Conservation (phyloP, 2,888 invertebrate species). For the Sarcophaga variegata region DNA sequence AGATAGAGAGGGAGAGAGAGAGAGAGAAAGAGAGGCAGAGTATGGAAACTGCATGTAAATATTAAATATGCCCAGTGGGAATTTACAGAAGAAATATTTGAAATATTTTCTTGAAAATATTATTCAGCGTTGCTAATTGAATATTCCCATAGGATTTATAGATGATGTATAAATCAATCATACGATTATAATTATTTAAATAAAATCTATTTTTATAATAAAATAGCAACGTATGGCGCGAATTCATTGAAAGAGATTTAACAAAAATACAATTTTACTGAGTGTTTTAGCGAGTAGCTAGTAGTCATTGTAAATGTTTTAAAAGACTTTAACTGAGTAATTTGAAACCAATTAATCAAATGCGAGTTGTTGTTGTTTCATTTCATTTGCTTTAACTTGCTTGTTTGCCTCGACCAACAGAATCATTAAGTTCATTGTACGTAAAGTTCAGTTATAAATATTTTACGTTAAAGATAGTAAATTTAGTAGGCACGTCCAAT, state of each 20-base stretch:
- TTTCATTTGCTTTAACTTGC: conserved; percentile 22
- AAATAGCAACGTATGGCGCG: conserved; percentile 43
- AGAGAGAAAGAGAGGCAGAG: too few species aligned
- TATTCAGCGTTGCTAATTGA: not conserved
- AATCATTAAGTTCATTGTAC: conserved; percentile 17
- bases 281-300: not conserved
- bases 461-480: conserved; percentile 19
- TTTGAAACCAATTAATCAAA: conserved; percentile 78
- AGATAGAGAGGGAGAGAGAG: not conserved
- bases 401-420: conserved; percentile 23
- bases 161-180: conserved; percentile 59
- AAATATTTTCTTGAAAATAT: not conserved
- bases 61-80: conserved; percentile 58
- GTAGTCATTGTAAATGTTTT: conserved; percentile 30
- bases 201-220: conserved; percentile 40
- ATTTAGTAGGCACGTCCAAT: conserved; percentile 36
- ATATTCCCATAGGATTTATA: conserved; percentile 34
- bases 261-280: conserved; percentile 12
- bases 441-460: not conserved
- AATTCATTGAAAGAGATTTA: conserved; percentile 25
- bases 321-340: conserved; percentile 69
- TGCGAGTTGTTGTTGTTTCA: conserved; percentile 26
- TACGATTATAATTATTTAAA: conserved; percentile 32
- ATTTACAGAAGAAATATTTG: conserved; percentile 21
- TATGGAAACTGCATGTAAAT: not conserved